Percentiles rank a stretch among this genome's conserved stretches.
Conservation (phyloP, 35 echinoderm and acorn worm species). For the Stichopus chloronotus region DNA sequence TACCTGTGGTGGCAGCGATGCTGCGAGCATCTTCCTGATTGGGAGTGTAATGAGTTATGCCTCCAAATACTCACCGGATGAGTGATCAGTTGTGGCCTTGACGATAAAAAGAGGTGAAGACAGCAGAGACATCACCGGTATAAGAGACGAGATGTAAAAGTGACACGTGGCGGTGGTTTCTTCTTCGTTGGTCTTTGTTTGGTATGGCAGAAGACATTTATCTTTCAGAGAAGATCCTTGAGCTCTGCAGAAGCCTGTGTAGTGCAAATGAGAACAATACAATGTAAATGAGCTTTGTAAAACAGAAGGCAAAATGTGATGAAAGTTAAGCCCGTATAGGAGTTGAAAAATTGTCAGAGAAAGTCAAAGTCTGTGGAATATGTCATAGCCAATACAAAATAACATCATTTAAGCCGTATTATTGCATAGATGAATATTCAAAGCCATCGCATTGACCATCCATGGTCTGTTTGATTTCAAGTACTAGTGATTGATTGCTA, state of each 20-base stretch:
- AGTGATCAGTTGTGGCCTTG: neutral
- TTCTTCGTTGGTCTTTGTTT: neutral
- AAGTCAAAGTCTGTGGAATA: too few species aligned
- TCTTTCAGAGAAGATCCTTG: conserved; percentile 49
- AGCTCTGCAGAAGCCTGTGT: conserved; percentile 27
- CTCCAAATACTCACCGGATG: neutral
- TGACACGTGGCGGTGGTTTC: conserved; percentile 38
- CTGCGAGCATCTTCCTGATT: too few species aligned
- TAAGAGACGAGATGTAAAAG: conserved; percentile 23
- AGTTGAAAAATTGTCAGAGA: too few species aligned
- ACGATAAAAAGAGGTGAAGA: conserved; percentile 1
- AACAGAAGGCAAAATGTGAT: neutral
- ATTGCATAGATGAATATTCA: too few species aligned
- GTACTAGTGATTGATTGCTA: too few species aligned
- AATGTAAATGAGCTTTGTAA: neutral
- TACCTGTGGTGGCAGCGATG: too few species aligned
- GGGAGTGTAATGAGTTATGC: neutral
- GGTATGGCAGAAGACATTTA: conserved; percentile 28
- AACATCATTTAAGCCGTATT: too few species aligned
- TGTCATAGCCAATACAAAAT: too few species aligned
- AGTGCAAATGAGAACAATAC: neutral
- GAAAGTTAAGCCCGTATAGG: too few species aligned
- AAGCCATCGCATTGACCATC: too few species aligned
- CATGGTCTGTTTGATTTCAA: too few species aligned
- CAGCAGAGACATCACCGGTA: neutral